Evolutionary conservation across 2,888 invertebrate genomes (phyloP).

Genomic region (Petrolisthes manimaculis): DNA sequence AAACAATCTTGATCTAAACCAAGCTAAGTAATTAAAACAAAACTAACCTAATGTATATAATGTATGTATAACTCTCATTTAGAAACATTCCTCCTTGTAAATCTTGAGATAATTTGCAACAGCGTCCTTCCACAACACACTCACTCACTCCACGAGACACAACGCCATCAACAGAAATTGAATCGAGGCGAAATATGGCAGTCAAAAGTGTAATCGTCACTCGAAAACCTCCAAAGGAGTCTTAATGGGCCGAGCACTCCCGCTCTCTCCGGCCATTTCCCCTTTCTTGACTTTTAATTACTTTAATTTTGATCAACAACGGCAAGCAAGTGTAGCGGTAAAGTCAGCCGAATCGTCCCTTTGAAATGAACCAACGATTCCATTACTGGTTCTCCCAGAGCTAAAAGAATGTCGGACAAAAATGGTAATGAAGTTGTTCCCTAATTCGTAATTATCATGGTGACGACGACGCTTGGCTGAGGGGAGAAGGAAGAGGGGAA

Average conservation of each 20-base stretch:
- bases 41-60: too few relatives aligned
- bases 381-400: slow-evolving; percentile 36
- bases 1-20: too few relatives aligned
- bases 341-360: slow-evolving; percentile 44
- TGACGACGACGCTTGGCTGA: slow-evolving; percentile 13
- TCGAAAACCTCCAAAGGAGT: neutral
- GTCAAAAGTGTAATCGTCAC: neutral
- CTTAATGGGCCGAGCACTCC: neutral
- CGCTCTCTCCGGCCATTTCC: slow-evolving; percentile 11
- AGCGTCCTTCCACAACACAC: neutral
- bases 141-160: neutral
- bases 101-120: neutral
- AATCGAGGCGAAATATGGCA: neutral
- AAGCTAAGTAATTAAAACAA: too few relatives aligned
- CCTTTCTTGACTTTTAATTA: slow-evolving; percentile 48
- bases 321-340: slow-evolving; percentile 33
- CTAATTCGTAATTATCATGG: slow-evolving; percentile 49
- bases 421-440: slow-evolving; percentile 47
- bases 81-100: neutral
- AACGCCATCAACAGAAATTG: neutral
- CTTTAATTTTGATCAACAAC: slow-evolving; percentile 49
- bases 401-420: slow-evolving; percentile 30
- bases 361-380: slow-evolving; percentile 57
- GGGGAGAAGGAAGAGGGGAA: neutral
- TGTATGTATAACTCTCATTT: too few relatives aligned